Base-by-base conservation (phyloP, 2,797 vertebrate species). In the Semotilus atromaculatus region DNA sequence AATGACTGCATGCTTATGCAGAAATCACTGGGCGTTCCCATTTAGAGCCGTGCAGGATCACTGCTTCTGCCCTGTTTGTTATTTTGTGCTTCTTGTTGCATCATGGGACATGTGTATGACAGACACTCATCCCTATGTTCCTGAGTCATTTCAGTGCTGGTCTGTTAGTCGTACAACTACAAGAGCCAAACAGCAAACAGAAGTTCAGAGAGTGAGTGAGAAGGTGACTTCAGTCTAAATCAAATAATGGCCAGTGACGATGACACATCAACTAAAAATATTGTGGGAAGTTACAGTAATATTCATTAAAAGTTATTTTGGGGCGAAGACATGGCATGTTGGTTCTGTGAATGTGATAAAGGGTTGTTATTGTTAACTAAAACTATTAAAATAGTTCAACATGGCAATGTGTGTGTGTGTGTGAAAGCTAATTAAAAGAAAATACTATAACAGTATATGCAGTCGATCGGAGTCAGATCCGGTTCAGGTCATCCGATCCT, bases 101-200 rank as follows among this genome's bases (percentile, higher is more conserved):
- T 90, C 89, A 90, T 76, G 88, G 86, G 91, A 91, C 90, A 89
- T 75, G 51, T 81, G 76, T 83, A 89, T 89, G 92, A 90, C 86
- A 89, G 91, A 40, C 60, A 58, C 62, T 88, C 91, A 90, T 94
- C 89, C 74, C 93, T 90, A 93, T 40, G 55, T 66, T 84, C 84
- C 78, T 45, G 77, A 78, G 60, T 86, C 80, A 82, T 74, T 84
- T 71, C 71, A 82, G 55, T 40, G 66, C 83, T 76, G 80, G 89
- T 85, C 85, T 87, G 88, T 82, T 48, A 51, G 80, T 58, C 71
- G 55, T 58, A 62, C 51, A 6, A 62, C 74, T 43, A 60, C 29
- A 71, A 31, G 45, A 19, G 60, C 9, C 19, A 58, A 67, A 64
- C 40, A 84, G 14, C 19, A 58, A 67, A 64, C 40, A 84, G 14